Evolutionary conservation across 1,140 invertebrate genomes (phyloP).

Genomic region (fruit fly (Drosophila melanogaster)): DNA sequence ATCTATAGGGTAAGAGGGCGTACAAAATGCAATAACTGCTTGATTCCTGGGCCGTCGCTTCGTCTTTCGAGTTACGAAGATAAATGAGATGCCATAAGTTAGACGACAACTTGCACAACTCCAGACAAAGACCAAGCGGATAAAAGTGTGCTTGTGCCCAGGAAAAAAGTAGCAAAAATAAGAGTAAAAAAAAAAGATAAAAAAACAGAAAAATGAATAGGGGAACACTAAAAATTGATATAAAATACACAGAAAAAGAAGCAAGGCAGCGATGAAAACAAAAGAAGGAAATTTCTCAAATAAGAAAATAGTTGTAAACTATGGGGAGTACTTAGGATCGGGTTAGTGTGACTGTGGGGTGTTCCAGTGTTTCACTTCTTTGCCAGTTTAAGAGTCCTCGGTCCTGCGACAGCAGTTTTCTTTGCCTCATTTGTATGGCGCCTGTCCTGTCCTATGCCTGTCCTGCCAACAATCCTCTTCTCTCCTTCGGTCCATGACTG

Average conservation of each 20-base stretch:
- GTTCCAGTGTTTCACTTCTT: slow-evolving; percentile 6
- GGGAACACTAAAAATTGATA: slow-evolving; percentile 67
- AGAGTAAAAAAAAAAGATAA: no score
- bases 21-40: slow-evolving; percentile 70
- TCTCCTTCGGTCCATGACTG: slow-evolving; percentile 4
- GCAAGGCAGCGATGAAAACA: slow-evolving; percentile 16
- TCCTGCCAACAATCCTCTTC: not conserved
- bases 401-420: slow-evolving; percentile 42
- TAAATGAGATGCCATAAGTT: slow-evolving; percentile 83
- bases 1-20: not conserved
- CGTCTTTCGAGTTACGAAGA: slow-evolving; percentile 67
- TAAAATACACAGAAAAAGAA: slow-evolving; percentile 44
- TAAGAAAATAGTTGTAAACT: slow-evolving; percentile 59
- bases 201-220: slow-evolving; percentile 6
- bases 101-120: slow-evolving; percentile 75
- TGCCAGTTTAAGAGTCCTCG: slow-evolving; percentile 28
- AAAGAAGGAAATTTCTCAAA: slow-evolving; percentile 25
- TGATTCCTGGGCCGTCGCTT: slow-evolving; percentile 3
- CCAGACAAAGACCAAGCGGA: slow-evolving; percentile 34
- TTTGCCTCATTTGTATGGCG: slow-evolving; percentile 50
- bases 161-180: slow-evolving; percentile 10
- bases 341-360: slow-evolving; percentile 4
- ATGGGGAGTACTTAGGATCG: slow-evolving; percentile 31
- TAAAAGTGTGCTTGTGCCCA: slow-evolving; percentile 37
- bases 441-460: slow-evolving; percentile 1